phyloP scores from a whole-genome alignment of 2,888 invertebrate species.

The Piscicola geometra region DNA sequence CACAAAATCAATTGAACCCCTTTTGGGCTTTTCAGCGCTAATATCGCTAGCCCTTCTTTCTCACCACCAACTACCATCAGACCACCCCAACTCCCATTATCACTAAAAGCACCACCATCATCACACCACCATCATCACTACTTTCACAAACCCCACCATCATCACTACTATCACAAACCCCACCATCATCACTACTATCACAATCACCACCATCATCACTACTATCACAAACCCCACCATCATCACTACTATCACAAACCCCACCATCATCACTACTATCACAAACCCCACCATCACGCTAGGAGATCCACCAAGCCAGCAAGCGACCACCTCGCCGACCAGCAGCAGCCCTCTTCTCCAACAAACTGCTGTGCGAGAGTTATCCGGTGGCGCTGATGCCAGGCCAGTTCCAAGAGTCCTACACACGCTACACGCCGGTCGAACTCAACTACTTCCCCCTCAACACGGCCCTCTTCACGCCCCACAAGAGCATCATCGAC shows the following conservation, averaged over 20 bases:
- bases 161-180: too few relatives aligned
- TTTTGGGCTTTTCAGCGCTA: too few relatives aligned
- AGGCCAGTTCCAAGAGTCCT: slow-evolving; percentile 89
- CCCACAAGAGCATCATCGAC: slow-evolving; percentile 47
- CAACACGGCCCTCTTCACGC: slow-evolving; percentile 75
- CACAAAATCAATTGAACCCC: too few relatives aligned
- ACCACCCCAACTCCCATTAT: too few relatives aligned
- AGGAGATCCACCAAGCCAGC: slow-evolving; percentile 71
- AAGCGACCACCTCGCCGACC: slow-evolving; percentile 49
- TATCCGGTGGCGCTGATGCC: slow-evolving; percentile 91
- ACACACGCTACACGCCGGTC: slow-evolving; percentile 71
- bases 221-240: background rate
- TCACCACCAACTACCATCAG: too few relatives aligned
- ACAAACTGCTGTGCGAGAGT: slow-evolving; percentile 59
- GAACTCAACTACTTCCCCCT: slow-evolving; percentile 88
- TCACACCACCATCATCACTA: too few relatives aligned
- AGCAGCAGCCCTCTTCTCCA: slow-evolving; percentile 47
- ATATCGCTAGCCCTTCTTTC: too few relatives aligned
- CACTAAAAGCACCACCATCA: too few relatives aligned
- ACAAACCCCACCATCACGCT: slow-evolving; percentile 16
- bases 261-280: too few relatives aligned
- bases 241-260: slow-evolving; percentile 16
- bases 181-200: too few relatives aligned
- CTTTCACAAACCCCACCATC: too few relatives aligned
- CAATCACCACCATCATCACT: too few relatives aligned